Percentiles rank a stretch among this genome's conserved stretches.
phyloP scores from a whole-genome alignment of 2,113 vertebrate genomes.

The Chaetorhynchus papuensis region DNA sequence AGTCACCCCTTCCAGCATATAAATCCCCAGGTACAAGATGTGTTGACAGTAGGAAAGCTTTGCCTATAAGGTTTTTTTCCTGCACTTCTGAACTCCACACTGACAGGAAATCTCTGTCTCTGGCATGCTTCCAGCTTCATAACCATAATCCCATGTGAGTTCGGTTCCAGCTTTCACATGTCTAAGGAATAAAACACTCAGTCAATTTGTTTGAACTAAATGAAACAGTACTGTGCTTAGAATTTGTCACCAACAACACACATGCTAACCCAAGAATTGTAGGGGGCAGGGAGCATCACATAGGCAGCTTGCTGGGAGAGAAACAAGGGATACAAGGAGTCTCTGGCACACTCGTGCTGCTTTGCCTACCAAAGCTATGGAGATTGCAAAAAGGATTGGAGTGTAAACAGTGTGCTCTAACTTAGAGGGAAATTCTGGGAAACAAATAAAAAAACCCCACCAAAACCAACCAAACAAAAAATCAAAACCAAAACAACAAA shows the following conservation, averaged over 20 bases:
- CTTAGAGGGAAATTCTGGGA: neutral
- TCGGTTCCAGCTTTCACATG: constrained; percentile 85
- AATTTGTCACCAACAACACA: neutral
- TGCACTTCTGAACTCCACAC: constrained; percentile 78
- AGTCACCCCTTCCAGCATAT: neutral
- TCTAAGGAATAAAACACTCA: constrained; percentile 68
- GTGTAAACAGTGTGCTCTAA: neutral
- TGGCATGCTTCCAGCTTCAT: constrained; percentile 66
- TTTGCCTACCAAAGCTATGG: neutral
- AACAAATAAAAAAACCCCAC: neutral
- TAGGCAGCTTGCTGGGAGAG: neutral
- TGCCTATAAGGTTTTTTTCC: constrained; percentile 66
- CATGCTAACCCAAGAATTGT: neutral
- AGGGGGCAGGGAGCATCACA: neutral
- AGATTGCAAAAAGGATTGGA: neutral
- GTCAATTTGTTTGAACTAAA: neutral
- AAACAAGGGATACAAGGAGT: neutral
- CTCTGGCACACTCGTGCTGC: neutral
- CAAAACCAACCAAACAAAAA: neutral
- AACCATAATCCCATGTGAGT: constrained; percentile 89
- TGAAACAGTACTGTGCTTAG: neutral
- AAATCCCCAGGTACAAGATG: neutral
- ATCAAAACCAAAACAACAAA: neutral
- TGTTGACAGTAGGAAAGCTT: neutral
- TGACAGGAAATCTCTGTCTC: constrained; percentile 79